These are phyloP conservation scores for Antheraea mylitta DNA, from an alignment of 1,140 invertebrate genomes.

Conservation along the genomic window DNA sequence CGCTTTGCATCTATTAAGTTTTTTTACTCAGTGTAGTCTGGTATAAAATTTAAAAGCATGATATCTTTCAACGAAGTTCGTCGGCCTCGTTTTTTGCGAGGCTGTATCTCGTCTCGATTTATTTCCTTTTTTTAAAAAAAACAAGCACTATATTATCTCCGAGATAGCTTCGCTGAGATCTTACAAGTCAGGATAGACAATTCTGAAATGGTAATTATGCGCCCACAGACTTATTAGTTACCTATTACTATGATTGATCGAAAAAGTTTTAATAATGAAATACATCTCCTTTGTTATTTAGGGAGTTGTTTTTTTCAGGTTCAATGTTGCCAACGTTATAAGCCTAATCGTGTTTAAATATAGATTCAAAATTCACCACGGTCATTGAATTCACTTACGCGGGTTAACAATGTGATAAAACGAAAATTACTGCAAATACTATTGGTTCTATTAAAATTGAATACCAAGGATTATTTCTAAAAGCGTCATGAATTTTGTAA, in stretches of 20 bases:
- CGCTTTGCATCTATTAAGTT: background rate
- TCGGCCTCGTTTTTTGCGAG: background rate
- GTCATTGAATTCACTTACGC: too few relatives aligned
- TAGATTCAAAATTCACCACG: too few relatives aligned
- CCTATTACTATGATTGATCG: background rate
- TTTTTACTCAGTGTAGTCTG: background rate
- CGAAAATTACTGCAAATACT: too few relatives aligned
- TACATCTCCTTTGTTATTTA: background rate
- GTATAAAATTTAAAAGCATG: slow-evolving; percentile 3
- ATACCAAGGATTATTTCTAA: too few relatives aligned
- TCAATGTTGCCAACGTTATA: too few relatives aligned
- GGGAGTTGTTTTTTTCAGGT: background rate
- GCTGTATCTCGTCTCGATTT: background rate
- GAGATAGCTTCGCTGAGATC: background rate
- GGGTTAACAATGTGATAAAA: too few relatives aligned
- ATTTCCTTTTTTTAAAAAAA: background rate
- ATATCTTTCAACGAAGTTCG: background rate
- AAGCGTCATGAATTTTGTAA: too few relatives aligned
- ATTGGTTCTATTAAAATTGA: too few relatives aligned
- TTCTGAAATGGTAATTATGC: background rate
- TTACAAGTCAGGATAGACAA: background rate
- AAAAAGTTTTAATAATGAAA: background rate
- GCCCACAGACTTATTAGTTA: background rate
- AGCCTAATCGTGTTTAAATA: too few relatives aligned
- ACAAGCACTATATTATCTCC: background rate